Evolutionary conservation across 2,888 invertebrate genomes (phyloP), one percentile per base, ranked within the genome.

Genomic region (Boloria selene): DNA sequence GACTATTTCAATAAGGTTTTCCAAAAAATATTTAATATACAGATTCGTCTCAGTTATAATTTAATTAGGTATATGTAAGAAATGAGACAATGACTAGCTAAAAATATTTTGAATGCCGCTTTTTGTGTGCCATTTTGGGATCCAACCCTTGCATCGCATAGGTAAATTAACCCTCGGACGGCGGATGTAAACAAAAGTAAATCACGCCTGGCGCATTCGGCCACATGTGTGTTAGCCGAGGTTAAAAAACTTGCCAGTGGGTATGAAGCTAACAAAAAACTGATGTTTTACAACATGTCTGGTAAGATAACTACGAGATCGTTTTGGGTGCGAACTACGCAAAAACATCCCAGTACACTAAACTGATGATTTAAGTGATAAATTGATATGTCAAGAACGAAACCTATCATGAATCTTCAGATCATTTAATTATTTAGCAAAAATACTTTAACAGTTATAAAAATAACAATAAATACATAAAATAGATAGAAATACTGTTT

Each of bases 131-230:
- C 71, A 73, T 76, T 76, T 76, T 74, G 72, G 75, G 70, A 73
- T 69, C 69, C 74, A 77, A 78, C 77, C 77, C 77, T 76, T 76
- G 65, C 74, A 65, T 61, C 69, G 68, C 75, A 79, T 78, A 80
- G 81, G 79, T 82, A 79, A 80, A 74, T 73, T 78, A 81, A 85
- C 86, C 86, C 87, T 84, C 78, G 80, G 77, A 76, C 79, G 80
- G 78, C 88, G 88, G 86, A 86, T 86, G 86, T 88, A 87, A 88
- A 88, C 87, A 87, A 84, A 74, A 81, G 77, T 84, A 84, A 84
- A 83, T 84, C 80, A 84, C 79, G 75, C 73, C 74, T 67, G 76
- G 73, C 72, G 68, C 75, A 71, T 67, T 72, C 74, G 72, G 74
- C 80, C 87, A 87, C 86, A 86, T 87, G 88, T 87, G 86, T 75